Conservation (phyloP, 2,797 vertebrate genomes). For the Remorina albescens region DNA sequence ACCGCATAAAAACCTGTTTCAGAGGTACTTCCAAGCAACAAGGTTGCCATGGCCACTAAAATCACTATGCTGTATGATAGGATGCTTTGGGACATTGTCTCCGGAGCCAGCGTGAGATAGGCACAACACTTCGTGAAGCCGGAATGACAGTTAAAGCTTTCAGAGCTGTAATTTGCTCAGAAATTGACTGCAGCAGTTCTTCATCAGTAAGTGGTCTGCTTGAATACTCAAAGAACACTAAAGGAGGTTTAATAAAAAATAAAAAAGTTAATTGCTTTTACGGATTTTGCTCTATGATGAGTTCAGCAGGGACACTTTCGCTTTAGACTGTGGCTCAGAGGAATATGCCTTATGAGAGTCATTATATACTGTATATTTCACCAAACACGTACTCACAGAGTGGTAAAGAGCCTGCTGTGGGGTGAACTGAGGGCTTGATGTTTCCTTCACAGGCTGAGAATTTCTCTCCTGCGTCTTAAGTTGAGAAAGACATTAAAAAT, state of each 20-base stretch:
- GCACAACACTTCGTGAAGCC: conserved; percentile 9
- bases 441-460: background rate
- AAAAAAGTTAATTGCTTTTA: conserved; percentile 25
- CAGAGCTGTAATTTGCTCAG: conserved; percentile 23
- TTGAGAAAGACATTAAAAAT: background rate
- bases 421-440: background rate
- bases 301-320: conserved; percentile 2
- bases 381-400: conserved; percentile 4
- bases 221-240: background rate
- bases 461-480: background rate
- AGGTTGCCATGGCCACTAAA: conserved; percentile 74
- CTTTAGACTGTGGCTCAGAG: conserved; percentile 4
- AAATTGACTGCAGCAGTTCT: conserved; percentile 5
- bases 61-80: conserved; percentile 1
- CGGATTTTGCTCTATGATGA: conserved; percentile 21
- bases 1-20: background rate
- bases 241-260: conserved; percentile 12
- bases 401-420: background rate
- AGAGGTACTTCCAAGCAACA: conserved; percentile 43
- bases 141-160: conserved; percentile 20
- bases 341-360: conserved; percentile 11
- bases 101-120: conserved; percentile 14
- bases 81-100: conserved; percentile 27
- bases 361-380: background rate
- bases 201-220: conserved; percentile 13